Conservation (phyloP, 2,888 invertebrate species). For the Aradus depressus region DNA sequence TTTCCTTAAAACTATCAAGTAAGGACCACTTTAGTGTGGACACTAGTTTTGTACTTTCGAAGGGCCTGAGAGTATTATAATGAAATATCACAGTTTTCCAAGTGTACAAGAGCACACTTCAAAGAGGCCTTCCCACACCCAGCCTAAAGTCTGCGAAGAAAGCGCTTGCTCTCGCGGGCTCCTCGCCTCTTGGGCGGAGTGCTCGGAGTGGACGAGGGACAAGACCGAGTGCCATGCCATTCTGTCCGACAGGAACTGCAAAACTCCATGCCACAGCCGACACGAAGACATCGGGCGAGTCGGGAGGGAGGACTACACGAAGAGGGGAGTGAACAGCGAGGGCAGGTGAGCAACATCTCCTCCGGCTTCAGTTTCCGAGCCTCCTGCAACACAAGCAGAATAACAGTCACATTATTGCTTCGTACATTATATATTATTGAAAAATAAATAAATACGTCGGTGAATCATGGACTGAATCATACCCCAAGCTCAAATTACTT, state of each 20-base stretch:
- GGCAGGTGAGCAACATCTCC: constrained; percentile 32
- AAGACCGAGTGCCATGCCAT: constrained; percentile 17
- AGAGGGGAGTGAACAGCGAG: constrained; percentile 29
- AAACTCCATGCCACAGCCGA: constrained; percentile 30
- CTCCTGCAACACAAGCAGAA: constrained; percentile 28
- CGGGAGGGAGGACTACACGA: constrained; percentile 11
- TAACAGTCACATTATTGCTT: neutral
- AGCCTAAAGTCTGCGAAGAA: constrained; percentile 12
- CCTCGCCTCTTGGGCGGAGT: constrained; percentile 17
- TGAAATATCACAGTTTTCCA: neutral
- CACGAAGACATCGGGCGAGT: constrained; percentile 28
- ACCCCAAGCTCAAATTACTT: too few relatives aligned
- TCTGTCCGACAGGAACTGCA: constrained; percentile 29
- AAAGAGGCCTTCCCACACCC: too few relatives aligned
- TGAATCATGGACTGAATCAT: too few relatives aligned
- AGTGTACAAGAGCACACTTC: neutral
- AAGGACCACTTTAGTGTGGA: too few relatives aligned
- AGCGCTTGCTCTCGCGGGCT: constrained; percentile 11
- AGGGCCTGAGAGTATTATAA: too few relatives aligned
- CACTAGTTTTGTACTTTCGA: too few relatives aligned
- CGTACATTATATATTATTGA: too few relatives aligned
- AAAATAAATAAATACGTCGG: too few relatives aligned
- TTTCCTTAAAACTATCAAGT: too few relatives aligned
- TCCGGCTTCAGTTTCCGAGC: constrained; percentile 31
- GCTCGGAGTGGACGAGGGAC: constrained; percentile 17